Evolutionary conservation across 2,797 vertebrate genomes (phyloP).

Genomic region (Okamejei kenojei): DNA sequence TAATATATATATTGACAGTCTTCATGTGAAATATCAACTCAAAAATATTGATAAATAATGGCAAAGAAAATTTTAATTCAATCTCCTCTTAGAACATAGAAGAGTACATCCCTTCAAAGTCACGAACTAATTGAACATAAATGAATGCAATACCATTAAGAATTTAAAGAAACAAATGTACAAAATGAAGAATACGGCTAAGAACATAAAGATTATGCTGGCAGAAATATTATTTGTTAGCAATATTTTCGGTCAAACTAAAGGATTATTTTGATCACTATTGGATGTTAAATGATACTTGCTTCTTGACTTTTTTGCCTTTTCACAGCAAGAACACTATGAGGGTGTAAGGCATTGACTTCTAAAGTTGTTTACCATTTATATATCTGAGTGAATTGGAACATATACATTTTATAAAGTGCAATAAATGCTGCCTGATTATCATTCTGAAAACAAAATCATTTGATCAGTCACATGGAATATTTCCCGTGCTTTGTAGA

Average conservation of each 20-base stretch:
- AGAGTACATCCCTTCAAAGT: too few species aligned
- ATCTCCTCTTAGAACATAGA: background rate
- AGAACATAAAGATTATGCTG: background rate
- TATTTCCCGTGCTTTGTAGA: background rate
- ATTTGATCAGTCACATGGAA: background rate
- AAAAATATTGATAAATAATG: background rate
- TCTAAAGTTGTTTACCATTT: background rate
- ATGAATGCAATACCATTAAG: background rate
- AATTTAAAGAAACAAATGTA: background rate
- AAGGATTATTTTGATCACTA: background rate
- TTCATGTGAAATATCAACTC: background rate
- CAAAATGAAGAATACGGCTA: background rate
- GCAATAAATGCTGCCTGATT: background rate
- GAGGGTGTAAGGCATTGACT: background rate
- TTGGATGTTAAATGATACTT: background rate
- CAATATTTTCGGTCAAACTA: background rate
- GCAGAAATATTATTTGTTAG: background rate
- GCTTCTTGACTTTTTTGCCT: background rate
- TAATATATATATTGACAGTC: background rate
- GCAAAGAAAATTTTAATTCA: background rate
- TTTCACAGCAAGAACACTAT: background rate
- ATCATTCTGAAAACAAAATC: background rate
- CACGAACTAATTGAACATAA: background rate
- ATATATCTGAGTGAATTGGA: background rate
- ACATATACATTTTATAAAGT: background rate